Evolutionary conservation across 2,113 vertebrate species (phyloP).

Genomic region (Brevimyrus niger): DNA sequence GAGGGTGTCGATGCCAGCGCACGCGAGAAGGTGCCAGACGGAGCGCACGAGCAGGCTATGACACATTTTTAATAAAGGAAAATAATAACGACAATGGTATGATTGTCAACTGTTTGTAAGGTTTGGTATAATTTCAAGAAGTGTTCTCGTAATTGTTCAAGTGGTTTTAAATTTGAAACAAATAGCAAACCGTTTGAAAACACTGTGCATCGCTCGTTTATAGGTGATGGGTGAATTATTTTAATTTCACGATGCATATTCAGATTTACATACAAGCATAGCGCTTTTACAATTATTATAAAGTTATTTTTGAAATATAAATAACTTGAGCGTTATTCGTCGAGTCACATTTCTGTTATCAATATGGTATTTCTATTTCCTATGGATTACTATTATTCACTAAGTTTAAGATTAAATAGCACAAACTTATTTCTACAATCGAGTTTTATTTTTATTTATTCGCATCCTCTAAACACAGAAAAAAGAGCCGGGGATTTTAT

Average conservation of each 20-base stretch:
- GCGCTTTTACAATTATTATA: neutral
- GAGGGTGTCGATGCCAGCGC: neutral
- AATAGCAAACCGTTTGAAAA: neutral
- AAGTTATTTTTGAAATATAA: neutral
- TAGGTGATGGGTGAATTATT: neutral
- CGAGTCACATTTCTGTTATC: neutral
- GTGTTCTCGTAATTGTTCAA: neutral
- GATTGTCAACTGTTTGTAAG: neutral
- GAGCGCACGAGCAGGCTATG: neutral
- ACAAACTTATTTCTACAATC: neutral
- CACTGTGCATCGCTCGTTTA: neutral
- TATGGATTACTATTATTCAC: neutral
- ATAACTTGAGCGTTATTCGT: neutral
- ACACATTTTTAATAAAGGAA: neutral
- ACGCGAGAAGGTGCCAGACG: neutral
- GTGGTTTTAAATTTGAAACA: neutral
- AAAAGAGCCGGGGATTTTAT: constrained; percentile 38
- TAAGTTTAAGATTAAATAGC: neutral
- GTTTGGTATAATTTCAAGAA: neutral
- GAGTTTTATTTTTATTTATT: neutral
- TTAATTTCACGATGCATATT: neutral
- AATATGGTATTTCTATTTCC: neutral
- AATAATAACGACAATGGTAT: neutral
- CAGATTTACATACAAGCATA: neutral
- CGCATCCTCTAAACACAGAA: neutral